These are phyloP conservation scores for Cheilosia grossa DNA, from an alignment of 2,888 invertebrate genomes.

Conservation along the genomic window DNA sequence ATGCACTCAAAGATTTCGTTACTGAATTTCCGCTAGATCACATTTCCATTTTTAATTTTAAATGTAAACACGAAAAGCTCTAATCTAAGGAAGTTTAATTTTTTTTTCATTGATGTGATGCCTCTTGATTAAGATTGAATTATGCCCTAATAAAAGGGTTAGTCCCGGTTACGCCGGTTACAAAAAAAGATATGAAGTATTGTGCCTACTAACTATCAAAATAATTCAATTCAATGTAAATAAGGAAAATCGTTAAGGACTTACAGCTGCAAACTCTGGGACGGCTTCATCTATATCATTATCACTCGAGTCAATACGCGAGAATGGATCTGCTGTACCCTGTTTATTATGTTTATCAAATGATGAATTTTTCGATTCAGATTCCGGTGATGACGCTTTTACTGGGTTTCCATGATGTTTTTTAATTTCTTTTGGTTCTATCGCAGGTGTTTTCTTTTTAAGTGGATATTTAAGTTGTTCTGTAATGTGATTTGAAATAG, in stretches of 20 bases:
- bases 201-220: background rate
- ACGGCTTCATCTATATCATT: constrained; percentile 78
- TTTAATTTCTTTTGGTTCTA: background rate
- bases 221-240: background rate
- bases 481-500: background rate
- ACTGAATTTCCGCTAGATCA: too few relatives aligned
- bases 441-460: background rate
- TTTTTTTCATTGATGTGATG: too few relatives aligned
- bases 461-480: constrained; percentile 1
- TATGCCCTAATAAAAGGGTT: too few relatives aligned
- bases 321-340: constrained; percentile 23
- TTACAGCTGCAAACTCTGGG: constrained; percentile 79
- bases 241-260: constrained; percentile 1
- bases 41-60: too few relatives aligned
- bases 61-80: too few relatives aligned
- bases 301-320: constrained; percentile 19
- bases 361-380: constrained; percentile 19
- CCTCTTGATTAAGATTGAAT: too few relatives aligned
- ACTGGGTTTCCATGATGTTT: background rate
- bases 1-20: too few relatives aligned
- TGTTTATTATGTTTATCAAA: background rate
- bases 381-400: background rate
- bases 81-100: too few relatives aligned
- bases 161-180: too few relatives aligned
- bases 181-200: too few relatives aligned